Evolutionary conservation across 2,113 vertebrate species (phyloP).

Genomic region (Macrotus californicus): DNA sequence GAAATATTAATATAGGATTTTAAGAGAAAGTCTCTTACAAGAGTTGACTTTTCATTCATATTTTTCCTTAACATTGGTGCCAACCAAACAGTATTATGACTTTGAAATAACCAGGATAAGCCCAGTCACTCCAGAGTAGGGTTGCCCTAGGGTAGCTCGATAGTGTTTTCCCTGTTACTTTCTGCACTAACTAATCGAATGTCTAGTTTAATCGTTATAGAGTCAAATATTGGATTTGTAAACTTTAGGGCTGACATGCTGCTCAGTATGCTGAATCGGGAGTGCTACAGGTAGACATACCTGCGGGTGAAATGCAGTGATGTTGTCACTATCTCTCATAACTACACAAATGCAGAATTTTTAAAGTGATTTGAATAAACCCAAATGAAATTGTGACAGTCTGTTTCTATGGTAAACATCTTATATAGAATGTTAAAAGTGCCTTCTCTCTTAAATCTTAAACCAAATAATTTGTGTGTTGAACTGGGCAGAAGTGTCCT

Average conservation of each 20-base stretch:
- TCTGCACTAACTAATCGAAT: conserved; percentile 65
- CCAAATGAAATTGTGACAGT: conserved; percentile 61
- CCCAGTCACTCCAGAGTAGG: conserved; percentile 58
- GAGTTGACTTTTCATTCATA: conserved; percentile 59
- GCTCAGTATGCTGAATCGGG: conserved; percentile 41
- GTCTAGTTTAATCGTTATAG: conserved; percentile 67
- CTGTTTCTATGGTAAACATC: conserved; percentile 70
- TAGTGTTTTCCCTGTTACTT: conserved; percentile 55
- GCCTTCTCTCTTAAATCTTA: conserved; percentile 85
- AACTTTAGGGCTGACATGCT: conserved; percentile 66
- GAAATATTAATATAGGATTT: conserved; percentile 7
- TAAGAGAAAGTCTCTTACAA: conserved; percentile 37
- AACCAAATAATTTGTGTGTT: conserved; percentile 82
- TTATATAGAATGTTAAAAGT: conserved; percentile 80
- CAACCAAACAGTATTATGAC: conserved; percentile 72
- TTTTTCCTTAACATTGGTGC: conserved; percentile 59
- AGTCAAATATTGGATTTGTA: conserved; percentile 54
- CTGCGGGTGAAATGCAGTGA: conserved; percentile 48
- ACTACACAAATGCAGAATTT: conserved; percentile 39
- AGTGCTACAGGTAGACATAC: conserved; percentile 22
- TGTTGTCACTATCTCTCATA: conserved; percentile 70
- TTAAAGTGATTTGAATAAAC: conserved; percentile 61
- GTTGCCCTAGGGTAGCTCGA: conserved; percentile 61
- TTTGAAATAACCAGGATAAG: conserved; percentile 28
- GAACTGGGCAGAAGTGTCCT: conserved; percentile 82